phyloP scores from a whole-genome alignment of 2,113 vertebrate genomes.

The Salvelinus sp. region DNA sequence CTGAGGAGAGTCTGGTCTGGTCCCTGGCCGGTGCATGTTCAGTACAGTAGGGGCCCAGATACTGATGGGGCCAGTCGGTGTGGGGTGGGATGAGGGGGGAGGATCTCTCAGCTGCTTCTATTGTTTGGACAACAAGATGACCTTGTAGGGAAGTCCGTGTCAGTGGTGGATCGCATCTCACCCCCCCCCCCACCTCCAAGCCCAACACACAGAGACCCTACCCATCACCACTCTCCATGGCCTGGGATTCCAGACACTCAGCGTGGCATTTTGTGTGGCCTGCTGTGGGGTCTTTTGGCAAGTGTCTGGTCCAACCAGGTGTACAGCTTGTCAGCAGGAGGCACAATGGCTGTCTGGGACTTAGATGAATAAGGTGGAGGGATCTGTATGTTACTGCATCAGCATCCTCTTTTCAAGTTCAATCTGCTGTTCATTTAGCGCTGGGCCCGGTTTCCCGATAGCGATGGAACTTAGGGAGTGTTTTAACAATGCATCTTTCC shows the following conservation, averaged over 20 bases:
- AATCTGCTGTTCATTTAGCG: neutral
- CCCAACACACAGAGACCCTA: constrained; percentile 69
- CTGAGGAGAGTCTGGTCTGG: constrained; percentile 28
- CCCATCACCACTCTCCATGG: constrained; percentile 70
- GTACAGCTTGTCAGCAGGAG: constrained; percentile 55
- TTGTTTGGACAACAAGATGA: constrained; percentile 75
- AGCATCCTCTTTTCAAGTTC: no score
- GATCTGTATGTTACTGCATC: constrained; percentile 9
- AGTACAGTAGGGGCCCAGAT: constrained; percentile 31
- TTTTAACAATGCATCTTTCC: no score
- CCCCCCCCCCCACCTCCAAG: constrained; percentile 53
- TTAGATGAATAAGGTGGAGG: neutral
- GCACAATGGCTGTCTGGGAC: constrained; percentile 25
- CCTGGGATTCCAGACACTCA: constrained; percentile 75
- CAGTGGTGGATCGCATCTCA: constrained; percentile 70
- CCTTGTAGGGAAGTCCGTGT: constrained; percentile 84
- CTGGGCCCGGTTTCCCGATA: no score
- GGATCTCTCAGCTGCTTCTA: constrained; percentile 50
- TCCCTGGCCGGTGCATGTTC: constrained; percentile 42
- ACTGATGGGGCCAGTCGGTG: constrained; percentile 10
- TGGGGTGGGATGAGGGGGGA: constrained; percentile 35
- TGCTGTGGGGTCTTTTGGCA: constrained; percentile 59
- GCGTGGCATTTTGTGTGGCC: constrained; percentile 76
- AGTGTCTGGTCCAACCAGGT: constrained; percentile 63
- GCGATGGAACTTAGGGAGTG: no score